Base-by-base conservation (phyloP, 2,888 invertebrate species). In the Aphidius colemani region DNA sequence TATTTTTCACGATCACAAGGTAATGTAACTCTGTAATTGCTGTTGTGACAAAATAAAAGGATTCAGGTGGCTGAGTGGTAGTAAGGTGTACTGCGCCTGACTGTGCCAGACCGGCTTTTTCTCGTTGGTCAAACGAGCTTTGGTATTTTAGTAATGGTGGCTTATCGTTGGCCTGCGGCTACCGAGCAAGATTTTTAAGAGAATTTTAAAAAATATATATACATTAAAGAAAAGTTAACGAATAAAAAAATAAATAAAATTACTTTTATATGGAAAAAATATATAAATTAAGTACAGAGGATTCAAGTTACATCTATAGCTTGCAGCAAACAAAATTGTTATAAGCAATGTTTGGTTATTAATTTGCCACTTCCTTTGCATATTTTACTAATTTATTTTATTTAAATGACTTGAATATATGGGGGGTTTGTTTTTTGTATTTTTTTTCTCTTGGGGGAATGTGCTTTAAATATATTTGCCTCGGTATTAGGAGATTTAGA, bases 91-190 rank as follows among this genome's bases (percentile, higher is more conserved):
- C 48, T 56, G 57, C 49, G 63, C 39, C 43, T 41, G 57, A 56
- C 51, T 56, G 57, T 51, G 63, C 39, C 43, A 40, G 57, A 56
- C 51, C 50, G 57, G 53, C 66, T 30, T 30, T 30, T 30, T 30
- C 30, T 66, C 63, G 69, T 61, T 73, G 71, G 72, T 75, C 71
- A 71, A 75, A 72, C 72, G 70, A 69, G 53, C 53, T 45, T n/a
- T 66, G 77, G 74, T 74, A 75, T 77, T 74, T 67, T 75, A 72
- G 75, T 76, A 77, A 77, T 77, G 77, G 75, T 73, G 70, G 72
- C 75, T 77, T 77, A 77, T 77, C 76, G 71, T 30, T 30, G 30
- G 46, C 45, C 13, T 66, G 69, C 57, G 57, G 77, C 77, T 77
- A 77, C 77, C 71, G 73, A 71, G 41, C 10, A 50, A 51, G 56